Evolutionary conservation across 2,888 invertebrate species (phyloP).

Genomic region (Apomyelois bistriatella): DNA sequence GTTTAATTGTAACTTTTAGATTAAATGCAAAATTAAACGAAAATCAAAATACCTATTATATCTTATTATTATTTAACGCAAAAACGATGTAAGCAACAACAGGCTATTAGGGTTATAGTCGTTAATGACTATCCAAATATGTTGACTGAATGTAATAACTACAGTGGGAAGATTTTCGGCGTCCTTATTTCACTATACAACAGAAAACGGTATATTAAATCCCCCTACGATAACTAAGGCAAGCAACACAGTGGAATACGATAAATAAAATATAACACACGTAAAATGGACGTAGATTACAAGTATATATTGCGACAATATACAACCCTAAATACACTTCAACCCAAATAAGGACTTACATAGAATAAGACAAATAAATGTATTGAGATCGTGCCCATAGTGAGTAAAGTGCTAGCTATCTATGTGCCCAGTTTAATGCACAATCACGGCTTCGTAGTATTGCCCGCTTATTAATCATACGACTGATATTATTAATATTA

Average conservation of each 20-base stretch:
- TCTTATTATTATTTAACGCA: no score
- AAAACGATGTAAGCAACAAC: no score
- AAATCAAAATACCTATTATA: background rate
- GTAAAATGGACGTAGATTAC: slow-evolving; percentile 23
- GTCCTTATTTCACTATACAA: slow-evolving; percentile 5
- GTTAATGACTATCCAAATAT: background rate
- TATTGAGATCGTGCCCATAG: slow-evolving; percentile 73
- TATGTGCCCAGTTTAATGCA: slow-evolving; percentile 2
- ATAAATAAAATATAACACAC: slow-evolving; percentile 21
- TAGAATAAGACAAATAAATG: slow-evolving; percentile 49
- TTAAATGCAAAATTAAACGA: slow-evolving; percentile 9
- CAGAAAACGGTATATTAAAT: slow-evolving; percentile 1
- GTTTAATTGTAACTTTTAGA: background rate
- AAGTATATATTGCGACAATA: slow-evolving; percentile 15
- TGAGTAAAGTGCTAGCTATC: slow-evolving; percentile 50
- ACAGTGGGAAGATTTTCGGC: background rate
- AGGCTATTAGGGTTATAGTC: background rate
- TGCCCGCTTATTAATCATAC: background rate
- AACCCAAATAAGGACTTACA: slow-evolving; percentile 50
- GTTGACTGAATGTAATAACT: background rate
- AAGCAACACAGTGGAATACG: slow-evolving; percentile 24
- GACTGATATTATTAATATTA: background rate
- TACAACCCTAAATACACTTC: slow-evolving; percentile 34
- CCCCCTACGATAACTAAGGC: slow-evolving; percentile 8
- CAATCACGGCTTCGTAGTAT: background rate